phyloP scores from a whole-genome alignment of 2,797 vertebrate genomes.

The Pantherophis alleghaniensis region DNA sequence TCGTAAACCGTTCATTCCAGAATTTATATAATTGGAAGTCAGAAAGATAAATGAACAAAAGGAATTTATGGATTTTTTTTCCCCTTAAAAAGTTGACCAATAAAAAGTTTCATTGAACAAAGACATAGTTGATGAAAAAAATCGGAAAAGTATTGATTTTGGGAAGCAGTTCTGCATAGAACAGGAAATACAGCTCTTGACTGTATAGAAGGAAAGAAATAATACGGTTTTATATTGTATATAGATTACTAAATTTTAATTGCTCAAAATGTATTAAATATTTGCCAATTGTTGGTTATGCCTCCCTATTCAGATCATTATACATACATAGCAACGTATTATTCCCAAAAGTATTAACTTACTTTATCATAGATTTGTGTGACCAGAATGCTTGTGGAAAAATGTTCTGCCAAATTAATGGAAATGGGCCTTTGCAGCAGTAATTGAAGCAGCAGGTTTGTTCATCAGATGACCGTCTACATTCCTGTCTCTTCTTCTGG shows the following conservation, averaged over 20 bases:
- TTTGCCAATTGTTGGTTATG: neutral
- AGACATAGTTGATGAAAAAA: neutral
- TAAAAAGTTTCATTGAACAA: neutral
- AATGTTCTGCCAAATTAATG: neutral
- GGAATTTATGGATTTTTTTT: conserved; percentile 34
- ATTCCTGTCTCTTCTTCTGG: neutral
- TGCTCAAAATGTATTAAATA: neutral
- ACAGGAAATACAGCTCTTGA: neutral
- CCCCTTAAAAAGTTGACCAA: neutral
- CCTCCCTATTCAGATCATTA: neutral
- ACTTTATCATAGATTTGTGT: neutral
- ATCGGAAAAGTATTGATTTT: neutral
- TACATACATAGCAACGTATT: neutral
- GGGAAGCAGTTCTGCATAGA: neutral
- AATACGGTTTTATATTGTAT: neutral
- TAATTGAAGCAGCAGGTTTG: neutral
- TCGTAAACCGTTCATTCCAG: conserved; percentile 42
- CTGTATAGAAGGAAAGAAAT: neutral
- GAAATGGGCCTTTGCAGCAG: neutral
- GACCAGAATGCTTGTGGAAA: neutral
- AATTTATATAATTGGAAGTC: conserved; percentile 36
- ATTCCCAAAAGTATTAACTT: neutral
- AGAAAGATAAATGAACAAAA: conserved; percentile 55
- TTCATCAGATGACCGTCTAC: neutral
- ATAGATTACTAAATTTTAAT: neutral